A percentile compares a stretch with the other conserved stretches of the same genome.
Evolutionary conservation across 2,888 invertebrate species (phyloP).

Genomic region (Conistra vaccinii): DNA sequence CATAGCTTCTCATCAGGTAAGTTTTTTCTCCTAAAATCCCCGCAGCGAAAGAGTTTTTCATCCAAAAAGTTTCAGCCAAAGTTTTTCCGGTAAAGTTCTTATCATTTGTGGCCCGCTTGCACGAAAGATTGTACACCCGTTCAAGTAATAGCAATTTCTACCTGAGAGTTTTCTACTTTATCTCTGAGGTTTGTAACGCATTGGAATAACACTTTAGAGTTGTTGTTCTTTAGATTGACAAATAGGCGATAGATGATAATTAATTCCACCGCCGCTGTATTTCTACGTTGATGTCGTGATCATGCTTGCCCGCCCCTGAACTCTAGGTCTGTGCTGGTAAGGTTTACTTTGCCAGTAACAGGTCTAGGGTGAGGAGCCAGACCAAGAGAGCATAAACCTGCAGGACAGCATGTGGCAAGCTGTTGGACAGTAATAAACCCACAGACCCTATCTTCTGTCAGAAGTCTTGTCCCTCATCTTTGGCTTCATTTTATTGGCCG

Average conservation of each 20-base stretch:
- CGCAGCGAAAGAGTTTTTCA: constrained; percentile 35
- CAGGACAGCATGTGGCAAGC: too few species aligned
- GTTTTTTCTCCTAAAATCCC: constrained; percentile 9
- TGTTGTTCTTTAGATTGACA: background rate
- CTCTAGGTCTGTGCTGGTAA: too few species aligned
- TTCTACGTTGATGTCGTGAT: too few species aligned
- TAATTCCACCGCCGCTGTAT: too few species aligned
- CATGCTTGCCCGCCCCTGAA: too few species aligned
- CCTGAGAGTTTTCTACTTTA: constrained; percentile 5
- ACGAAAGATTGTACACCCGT: constrained; percentile 11
- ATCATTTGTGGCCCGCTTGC: constrained; percentile 20
- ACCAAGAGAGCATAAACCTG: too few species aligned
- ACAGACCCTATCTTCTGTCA: too few species aligned
- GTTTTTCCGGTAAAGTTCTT: constrained; percentile 34
- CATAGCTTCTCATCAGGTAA: constrained; percentile 25
- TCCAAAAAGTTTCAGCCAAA: constrained; percentile 28
- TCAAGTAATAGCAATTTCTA: constrained; percentile 10
- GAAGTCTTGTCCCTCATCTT: too few species aligned
- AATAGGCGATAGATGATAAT: background rate
- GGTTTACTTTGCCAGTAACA: too few species aligned
- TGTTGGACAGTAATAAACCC: too few species aligned
- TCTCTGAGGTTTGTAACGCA: background rate
- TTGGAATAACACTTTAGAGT: background rate
- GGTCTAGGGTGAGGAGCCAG: too few species aligned
- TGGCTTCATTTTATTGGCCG: too few species aligned